Conservation (phyloP, 2,797 vertebrate species). For the Eulemur albifrons region DNA sequence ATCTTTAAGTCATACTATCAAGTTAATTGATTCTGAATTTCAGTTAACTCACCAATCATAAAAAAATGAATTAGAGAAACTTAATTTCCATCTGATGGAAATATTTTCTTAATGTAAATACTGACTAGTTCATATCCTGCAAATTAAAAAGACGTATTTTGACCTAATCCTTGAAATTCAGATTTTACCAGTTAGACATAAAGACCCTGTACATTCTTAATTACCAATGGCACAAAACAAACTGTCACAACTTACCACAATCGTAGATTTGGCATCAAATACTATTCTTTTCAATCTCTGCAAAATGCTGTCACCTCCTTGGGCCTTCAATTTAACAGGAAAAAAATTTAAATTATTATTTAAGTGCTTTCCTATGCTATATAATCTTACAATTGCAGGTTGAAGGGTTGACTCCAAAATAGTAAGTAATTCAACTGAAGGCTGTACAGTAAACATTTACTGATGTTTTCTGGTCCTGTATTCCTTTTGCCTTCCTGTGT, state of each 20-base stretch:
- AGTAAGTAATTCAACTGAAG: not conserved
- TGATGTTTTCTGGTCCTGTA: not conserved
- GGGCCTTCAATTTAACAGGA: constrained; percentile 88
- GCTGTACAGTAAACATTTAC: not conserved
- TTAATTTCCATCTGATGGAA: not conserved
- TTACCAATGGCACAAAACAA: not conserved
- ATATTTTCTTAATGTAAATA: not conserved
- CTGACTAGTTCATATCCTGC: not conserved
- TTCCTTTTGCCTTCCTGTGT: not conserved
- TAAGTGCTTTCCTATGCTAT: constrained; percentile 30
- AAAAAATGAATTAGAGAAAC: not conserved
- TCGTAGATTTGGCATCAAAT: constrained; percentile 95
- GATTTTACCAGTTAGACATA: not conserved
- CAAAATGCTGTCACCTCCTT: constrained; percentile 95
- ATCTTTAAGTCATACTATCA: not conserved
- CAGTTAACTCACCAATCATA: not conserved
- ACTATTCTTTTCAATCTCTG: constrained; percentile 94
- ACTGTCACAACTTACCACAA: constrained; percentile 90
- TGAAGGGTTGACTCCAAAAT: not conserved
- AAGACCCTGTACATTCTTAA: not conserved
- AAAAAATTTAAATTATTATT: constrained; percentile 55
- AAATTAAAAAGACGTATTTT: not conserved
- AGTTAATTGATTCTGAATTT: not conserved
- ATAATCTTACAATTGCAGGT: not conserved
- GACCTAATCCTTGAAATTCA: not conserved